A percentile compares a stretch with the other conserved stretches of the same genome.
Evolutionary conservation across 1,140 invertebrate species (phyloP).

Genomic region (Lethrus apterus): DNA sequence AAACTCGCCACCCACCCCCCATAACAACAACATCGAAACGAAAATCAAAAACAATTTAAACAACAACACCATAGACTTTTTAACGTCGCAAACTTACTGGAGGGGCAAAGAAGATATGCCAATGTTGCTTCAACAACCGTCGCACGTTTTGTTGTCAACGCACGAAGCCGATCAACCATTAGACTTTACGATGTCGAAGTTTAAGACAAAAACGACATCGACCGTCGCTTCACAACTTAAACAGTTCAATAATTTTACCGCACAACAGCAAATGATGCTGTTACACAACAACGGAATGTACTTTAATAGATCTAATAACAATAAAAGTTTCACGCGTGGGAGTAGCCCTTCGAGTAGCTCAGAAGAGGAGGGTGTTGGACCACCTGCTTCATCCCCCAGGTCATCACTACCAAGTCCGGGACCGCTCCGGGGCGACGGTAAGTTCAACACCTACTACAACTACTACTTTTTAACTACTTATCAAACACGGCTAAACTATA

Average conservation of each 20-base stretch:
- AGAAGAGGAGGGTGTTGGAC: constrained; percentile 36
- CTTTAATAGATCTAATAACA: constrained; percentile 36
- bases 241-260: constrained; percentile 31
- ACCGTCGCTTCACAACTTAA: constrained; percentile 34
- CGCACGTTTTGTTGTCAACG: constrained; percentile 33
- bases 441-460: no score
- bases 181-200: constrained; percentile 45
- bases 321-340: constrained; percentile 35
- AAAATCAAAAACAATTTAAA: constrained; percentile 27
- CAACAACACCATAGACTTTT: constrained; percentile 39
- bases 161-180: constrained; percentile 40
- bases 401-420: constrained; percentile 33
- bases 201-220: constrained; percentile 36
- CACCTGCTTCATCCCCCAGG: constrained; percentile 32
- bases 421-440: constrained; percentile 33
- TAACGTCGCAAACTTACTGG: constrained; percentile 28
- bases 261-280: constrained; percentile 38
- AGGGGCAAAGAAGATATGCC: constrained; percentile 35
- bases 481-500: no score
- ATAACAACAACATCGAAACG: constrained; percentile 14
- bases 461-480: no score
- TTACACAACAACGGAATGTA: constrained; percentile 37
- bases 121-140: constrained; percentile 40
- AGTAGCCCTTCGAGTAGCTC: constrained; percentile 37
- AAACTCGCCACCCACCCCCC: constrained; percentile 35